Conservation (phyloP, 2,113 vertebrate genomes). For the Caloenas nicobarica region DNA sequence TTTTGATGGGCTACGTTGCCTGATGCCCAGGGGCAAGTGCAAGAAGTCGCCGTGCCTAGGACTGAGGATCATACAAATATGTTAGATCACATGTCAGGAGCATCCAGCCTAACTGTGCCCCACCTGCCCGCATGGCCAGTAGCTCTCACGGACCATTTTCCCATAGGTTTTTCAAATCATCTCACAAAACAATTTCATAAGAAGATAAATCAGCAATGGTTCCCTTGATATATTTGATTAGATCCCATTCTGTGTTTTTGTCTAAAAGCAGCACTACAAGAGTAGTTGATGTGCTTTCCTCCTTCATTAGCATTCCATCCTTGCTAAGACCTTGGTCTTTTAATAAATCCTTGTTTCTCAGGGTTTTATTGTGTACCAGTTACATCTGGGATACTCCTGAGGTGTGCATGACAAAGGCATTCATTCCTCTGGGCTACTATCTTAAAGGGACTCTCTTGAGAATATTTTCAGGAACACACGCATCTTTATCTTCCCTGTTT, state of each 20-base stretch:
- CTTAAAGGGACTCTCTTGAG: not conserved
- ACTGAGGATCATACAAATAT: not conserved
- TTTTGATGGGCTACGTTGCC: not conserved
- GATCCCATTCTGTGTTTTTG: not conserved
- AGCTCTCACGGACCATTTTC: not conserved
- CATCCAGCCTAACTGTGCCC: not conserved
- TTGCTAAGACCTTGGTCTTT: not conserved
- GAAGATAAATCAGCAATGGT: not conserved
- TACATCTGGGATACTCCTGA: not conserved
- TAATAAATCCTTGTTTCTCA: not conserved
- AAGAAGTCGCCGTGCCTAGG: not conserved
- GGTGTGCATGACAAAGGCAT: not conserved
- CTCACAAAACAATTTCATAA: rapidly evolving
- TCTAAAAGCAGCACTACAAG: not conserved
- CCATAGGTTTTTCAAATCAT: not conserved
- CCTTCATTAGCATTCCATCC: not conserved
- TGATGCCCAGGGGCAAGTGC: not conserved
- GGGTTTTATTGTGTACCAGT: not conserved
- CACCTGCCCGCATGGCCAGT: not conserved
- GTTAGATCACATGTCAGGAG: not conserved
- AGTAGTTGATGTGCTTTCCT: not conserved
- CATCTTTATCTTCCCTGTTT: not conserved
- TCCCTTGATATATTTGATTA: not conserved
- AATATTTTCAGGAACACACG: not conserved
- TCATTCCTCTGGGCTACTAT: not conserved